These are phyloP conservation scores for Forbesichthys papilliferus DNA, from an alignment of 2,113 vertebrate species.

Conservation along the genomic window DNA sequence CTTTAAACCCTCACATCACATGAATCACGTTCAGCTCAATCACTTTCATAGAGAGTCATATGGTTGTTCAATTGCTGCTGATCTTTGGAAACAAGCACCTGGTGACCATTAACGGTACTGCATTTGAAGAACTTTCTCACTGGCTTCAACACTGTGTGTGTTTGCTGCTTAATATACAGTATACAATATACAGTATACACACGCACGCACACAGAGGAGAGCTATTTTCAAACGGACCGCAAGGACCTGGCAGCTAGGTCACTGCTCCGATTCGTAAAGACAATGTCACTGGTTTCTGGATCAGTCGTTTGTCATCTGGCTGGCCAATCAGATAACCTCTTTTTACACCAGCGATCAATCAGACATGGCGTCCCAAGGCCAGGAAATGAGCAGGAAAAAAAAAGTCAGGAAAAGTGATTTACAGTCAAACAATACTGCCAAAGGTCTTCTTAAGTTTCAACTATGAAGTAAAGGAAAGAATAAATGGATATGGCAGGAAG, in stretches of 20 bases:
- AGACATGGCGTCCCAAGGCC: conserved; percentile 16
- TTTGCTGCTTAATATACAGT: conserved; percentile 11
- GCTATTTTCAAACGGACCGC: background rate
- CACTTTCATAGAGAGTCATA: no score
- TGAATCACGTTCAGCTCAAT: no score
- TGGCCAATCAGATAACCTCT: conserved; percentile 15
- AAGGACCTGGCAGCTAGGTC: background rate
- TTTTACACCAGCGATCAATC: conserved; percentile 32
- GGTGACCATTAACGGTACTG: no score
- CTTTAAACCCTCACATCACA: no score
- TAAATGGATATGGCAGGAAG: conserved; percentile 22
- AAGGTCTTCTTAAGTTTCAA: conserved; percentile 34
- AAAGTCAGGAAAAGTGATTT: conserved; percentile 49
- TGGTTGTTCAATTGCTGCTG: no score
- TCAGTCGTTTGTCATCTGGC: background rate
- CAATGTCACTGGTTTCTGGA: background rate
- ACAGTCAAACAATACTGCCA: conserved; percentile 22
- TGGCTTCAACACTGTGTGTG: background rate
- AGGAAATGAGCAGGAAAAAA: conserved; percentile 32
- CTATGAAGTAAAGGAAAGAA: conserved; percentile 32
- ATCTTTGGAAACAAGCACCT: no score
- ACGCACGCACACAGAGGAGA: conserved; percentile 10
- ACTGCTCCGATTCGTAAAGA: background rate
- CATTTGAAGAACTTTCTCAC: no score
- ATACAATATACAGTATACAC: conserved; percentile 9